Conservation (phyloP, 2,888 invertebrate genomes). For the Harpalus rufipes region DNA sequence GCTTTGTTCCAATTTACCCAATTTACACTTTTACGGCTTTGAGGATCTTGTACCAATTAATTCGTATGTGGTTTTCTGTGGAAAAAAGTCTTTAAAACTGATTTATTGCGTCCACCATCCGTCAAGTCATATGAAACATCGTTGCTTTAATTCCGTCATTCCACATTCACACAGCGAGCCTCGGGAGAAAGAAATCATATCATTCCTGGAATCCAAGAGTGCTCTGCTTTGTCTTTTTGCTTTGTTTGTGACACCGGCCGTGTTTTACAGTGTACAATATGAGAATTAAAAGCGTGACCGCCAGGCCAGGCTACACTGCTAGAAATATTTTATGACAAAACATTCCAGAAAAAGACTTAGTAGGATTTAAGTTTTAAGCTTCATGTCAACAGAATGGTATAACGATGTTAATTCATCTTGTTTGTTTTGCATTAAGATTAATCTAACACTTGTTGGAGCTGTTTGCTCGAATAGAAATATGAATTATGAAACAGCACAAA, state of each 20-base stretch:
- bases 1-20: slow-evolving; percentile 21
- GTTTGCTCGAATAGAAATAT: not conserved
- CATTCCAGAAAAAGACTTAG: slow-evolving; percentile 35
- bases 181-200: slow-evolving; percentile 23
- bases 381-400: not conserved
- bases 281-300: slow-evolving; percentile 13
- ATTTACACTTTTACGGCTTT: not conserved
- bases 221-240: slow-evolving; percentile 1
- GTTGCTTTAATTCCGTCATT: slow-evolving; percentile 15
- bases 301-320: slow-evolving; percentile 6
- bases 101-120: slow-evolving; percentile 12
- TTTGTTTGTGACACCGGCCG: slow-evolving; percentile 22
- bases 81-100: slow-evolving; percentile 30
- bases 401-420: not conserved
- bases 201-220: slow-evolving; percentile 14
- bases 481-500: too few species aligned
- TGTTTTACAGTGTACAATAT: slow-evolving; percentile 21
- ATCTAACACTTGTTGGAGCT: slow-evolving; percentile 16
- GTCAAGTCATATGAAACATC: not conserved
- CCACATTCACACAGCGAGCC: slow-evolving; percentile 4
- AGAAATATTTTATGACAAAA: slow-evolving; percentile 63
- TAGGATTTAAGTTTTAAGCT: slow-evolving; percentile 38
- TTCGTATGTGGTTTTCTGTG: slow-evolving; percentile 24
- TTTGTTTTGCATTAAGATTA: slow-evolving; percentile 26
- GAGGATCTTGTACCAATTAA: slow-evolving; percentile 32